A percentile compares a stretch with the other conserved stretches of the same genome.
These are phyloP conservation scores for Araneus ventricosus DNA, from an alignment of 1,140 invertebrate genomes.

Conservation along the genomic window DNA sequence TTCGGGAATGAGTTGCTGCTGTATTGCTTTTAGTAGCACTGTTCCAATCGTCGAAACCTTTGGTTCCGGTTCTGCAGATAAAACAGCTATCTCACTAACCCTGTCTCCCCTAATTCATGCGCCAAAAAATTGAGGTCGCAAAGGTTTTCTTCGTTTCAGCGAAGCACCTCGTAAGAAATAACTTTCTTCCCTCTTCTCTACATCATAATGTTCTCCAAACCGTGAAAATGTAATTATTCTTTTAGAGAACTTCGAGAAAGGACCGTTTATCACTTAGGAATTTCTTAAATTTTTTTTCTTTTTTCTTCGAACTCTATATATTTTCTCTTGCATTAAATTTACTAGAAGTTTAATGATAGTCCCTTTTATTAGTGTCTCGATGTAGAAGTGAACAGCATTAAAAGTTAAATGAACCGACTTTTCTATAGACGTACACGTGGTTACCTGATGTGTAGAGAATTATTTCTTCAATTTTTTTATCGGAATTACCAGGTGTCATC, in stretches of 20 bases:
- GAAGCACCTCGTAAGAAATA: slow-evolving; percentile 37
- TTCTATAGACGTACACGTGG: too few relatives aligned
- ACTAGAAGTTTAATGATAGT: slow-evolving; percentile 1
- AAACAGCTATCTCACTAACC: slow-evolving; percentile 54
- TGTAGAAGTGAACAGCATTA: neutral
- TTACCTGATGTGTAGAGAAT: too few relatives aligned
- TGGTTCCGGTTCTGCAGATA: slow-evolving; percentile 35
- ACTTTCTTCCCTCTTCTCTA: neutral
- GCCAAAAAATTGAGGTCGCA: slow-evolving; percentile 46
- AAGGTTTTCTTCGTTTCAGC: neutral
- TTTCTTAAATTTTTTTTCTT: neutral
- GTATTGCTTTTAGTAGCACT: neutral
- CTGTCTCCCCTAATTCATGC: slow-evolving; percentile 36
- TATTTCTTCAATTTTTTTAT: too few relatives aligned
- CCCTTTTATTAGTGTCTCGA: neutral
- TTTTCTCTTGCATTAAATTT: slow-evolving; percentile 28
- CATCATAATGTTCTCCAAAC: slow-evolving; percentile 49
- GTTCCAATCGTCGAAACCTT: slow-evolving; percentile 4
- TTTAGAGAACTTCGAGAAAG: slow-evolving; percentile 35
- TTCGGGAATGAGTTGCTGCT: slow-evolving; percentile 9
- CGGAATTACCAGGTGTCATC: too few relatives aligned
- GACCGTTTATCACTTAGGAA: slow-evolving; percentile 53
- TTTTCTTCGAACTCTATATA: neutral
- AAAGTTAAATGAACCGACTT: too few relatives aligned
- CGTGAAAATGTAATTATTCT: slow-evolving; percentile 69